Evolutionary conservation across 1,140 invertebrate species (phyloP).

Genomic region (Atta colombica): DNA sequence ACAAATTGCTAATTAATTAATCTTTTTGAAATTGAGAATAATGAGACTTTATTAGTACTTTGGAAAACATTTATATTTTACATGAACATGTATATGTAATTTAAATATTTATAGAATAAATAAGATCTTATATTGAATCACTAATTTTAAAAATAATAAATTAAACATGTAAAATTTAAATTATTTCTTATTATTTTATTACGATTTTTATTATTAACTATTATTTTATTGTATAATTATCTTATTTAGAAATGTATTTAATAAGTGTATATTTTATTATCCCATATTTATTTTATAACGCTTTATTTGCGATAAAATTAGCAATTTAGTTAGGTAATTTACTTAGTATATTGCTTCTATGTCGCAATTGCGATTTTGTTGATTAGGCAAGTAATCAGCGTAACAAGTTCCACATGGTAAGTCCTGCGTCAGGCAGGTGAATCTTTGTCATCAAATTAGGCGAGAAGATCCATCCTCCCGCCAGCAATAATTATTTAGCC

Average conservation of each 20-base stretch:
- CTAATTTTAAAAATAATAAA: background rate
- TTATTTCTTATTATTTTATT: background rate
- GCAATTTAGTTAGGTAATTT: background rate
- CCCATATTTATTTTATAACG: background rate
- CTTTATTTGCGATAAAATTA: background rate
- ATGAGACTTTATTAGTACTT: background rate
- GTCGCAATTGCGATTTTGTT: slow-evolving; percentile 10
- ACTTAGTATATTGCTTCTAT: background rate
- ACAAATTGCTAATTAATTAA: slow-evolving; percentile 36
- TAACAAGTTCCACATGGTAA: slow-evolving; percentile 32
- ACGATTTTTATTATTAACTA: background rate
- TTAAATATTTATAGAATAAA: background rate
- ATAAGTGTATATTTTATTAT: background rate
- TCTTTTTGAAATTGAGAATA: slow-evolving; percentile 13
- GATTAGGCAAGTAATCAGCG: slow-evolving; percentile 37
- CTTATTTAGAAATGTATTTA: slow-evolving; percentile 1
- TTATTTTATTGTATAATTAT: slow-evolving; percentile 11
- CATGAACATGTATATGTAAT: background rate
- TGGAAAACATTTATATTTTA: background rate
- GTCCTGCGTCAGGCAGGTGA: slow-evolving; percentile 33
- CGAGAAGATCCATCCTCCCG: slow-evolving; percentile 66
- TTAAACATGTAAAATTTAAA: background rate
- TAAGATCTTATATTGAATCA: background rate
- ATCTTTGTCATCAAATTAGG: slow-evolving; percentile 64
- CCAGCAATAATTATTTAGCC: slow-evolving; percentile 69